A percentile compares a stretch with the other conserved stretches of the same genome.
These are phyloP conservation scores for Shargacucullia verbasci DNA, from an alignment of 2,888 invertebrate genomes.

Conservation along the genomic window DNA sequence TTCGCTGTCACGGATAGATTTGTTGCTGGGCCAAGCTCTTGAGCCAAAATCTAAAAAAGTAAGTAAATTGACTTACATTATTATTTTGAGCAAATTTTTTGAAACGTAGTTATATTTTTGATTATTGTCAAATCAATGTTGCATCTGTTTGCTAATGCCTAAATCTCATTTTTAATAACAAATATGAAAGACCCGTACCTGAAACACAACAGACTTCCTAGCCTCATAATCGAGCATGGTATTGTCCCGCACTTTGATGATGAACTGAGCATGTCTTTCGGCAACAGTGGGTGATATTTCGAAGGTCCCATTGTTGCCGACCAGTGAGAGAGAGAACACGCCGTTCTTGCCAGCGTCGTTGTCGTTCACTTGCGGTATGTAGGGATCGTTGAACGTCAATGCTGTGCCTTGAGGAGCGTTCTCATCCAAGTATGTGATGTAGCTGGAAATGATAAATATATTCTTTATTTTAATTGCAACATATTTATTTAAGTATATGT, in stretches of 20 bases:
- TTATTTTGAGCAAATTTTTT: too few relatives aligned
- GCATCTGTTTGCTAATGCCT: too few relatives aligned
- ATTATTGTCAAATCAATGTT: too few relatives aligned
- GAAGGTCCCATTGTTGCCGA: slow-evolving; percentile 96
- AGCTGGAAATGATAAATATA: slow-evolving; percentile 86
- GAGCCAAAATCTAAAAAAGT: slow-evolving; percentile 91
- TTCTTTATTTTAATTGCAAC: too few relatives aligned
- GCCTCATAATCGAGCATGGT: slow-evolving; percentile 95
- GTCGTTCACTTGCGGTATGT: slow-evolving; percentile 92
- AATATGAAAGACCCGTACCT: slow-evolving; percentile 78
- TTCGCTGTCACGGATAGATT: slow-evolving; percentile 93
- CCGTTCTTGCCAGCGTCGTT: slow-evolving; percentile 95
- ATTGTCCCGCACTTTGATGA: slow-evolving; percentile 95
- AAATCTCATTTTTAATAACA: neutral
- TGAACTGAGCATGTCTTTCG: slow-evolving; percentile 93
- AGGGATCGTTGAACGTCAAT: slow-evolving; percentile 92
- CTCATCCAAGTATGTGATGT: slow-evolving; percentile 93
- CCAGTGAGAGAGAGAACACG: slow-evolving; percentile 93
- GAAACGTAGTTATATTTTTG: too few relatives aligned
- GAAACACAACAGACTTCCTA: slow-evolving; percentile 92
- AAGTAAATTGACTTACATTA: too few relatives aligned
- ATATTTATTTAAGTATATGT: too few relatives aligned
- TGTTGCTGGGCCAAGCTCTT: slow-evolving; percentile 93
- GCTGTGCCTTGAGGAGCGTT: slow-evolving; percentile 95
- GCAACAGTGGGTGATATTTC: slow-evolving; percentile 95